These are phyloP conservation scores for Coregonus ussuriensis DNA, from an alignment of 2,797 vertebrate species.

Conservation along the genomic window DNA sequence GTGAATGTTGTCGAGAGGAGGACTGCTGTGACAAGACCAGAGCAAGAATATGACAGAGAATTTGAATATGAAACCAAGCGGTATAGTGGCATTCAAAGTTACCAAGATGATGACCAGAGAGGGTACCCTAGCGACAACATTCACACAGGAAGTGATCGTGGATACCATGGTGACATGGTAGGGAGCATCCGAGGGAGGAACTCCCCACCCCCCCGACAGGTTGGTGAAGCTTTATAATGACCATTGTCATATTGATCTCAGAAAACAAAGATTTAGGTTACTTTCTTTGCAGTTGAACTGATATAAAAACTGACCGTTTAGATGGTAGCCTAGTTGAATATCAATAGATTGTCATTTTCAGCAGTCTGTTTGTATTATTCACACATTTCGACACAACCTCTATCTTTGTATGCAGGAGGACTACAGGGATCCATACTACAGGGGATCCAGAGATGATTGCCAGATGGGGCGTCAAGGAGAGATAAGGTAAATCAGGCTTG, in stretches of 20 bases:
- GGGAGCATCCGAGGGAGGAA: slow-evolving; percentile 70
- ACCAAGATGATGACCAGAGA: slow-evolving; percentile 67
- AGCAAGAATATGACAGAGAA: slow-evolving; percentile 64
- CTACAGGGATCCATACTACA: slow-evolving; percentile 24
- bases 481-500: slow-evolving; percentile 23
- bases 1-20: slow-evolving; percentile 77
- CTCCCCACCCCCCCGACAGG: slow-evolving; percentile 75
- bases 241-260: neutral
- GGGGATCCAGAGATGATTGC: slow-evolving; percentile 58
- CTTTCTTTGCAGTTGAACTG: neutral
- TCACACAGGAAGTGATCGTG: slow-evolving; percentile 70
- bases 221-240: slow-evolving; percentile 57
- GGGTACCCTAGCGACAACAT: slow-evolving; percentile 59
- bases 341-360: neutral
- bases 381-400: neutral
- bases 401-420: slow-evolving; percentile 48
- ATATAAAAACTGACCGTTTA: too few relatives aligned
- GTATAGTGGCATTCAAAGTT: slow-evolving; percentile 37
- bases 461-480: slow-evolving; percentile 24
- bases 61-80: slow-evolving; percentile 63
- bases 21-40: slow-evolving; percentile 44
- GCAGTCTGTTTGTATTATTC: neutral
- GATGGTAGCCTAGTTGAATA: too few relatives aligned
- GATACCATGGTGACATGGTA: slow-evolving; percentile 58
- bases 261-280: neutral